A percentile compares a stretch with the other conserved stretches of the same genome.
phyloP scores from a whole-genome alignment of 2,888 invertebrate genomes.

The Ashinkailepas kermadecensis region DNA sequence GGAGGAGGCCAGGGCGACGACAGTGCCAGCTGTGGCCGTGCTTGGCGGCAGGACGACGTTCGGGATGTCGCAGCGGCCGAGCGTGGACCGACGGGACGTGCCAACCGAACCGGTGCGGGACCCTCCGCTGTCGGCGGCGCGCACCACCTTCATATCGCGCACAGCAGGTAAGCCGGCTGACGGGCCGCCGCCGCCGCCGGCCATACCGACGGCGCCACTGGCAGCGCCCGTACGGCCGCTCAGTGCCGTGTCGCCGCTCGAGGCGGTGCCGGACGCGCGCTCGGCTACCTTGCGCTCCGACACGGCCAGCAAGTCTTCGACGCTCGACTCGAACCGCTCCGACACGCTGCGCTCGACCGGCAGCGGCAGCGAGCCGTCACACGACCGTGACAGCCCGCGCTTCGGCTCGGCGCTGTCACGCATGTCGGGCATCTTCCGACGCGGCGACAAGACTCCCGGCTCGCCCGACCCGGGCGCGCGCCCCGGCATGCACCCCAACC shows the following conservation, averaged over 20 bases:
- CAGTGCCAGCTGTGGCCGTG: not conserved
- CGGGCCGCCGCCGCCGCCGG: conserved; percentile 3
- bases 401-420: conserved; percentile 6
- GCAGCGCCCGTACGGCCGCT: not conserved
- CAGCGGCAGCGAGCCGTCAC: not conserved
- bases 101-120: not conserved
- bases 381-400: not conserved
- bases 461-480: conserved; percentile 5
- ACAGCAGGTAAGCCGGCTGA: not conserved
- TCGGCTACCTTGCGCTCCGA: not conserved
- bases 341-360: not conserved
- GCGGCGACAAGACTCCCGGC: not conserved
- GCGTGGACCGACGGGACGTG: not conserved
- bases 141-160: conserved; percentile 1
- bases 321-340: conserved; percentile 1
- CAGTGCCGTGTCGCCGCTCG: not conserved
- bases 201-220: not conserved
- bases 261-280: conserved; percentile 5
- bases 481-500: not conserved
- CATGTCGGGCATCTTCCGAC: not conserved
- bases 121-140: not conserved
- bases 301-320: not conserved
- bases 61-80: conserved; percentile 5
- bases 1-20: not conserved
- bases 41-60: not conserved